Percentiles rank a stretch among this genome's conserved stretches.
Evolutionary conservation across 2,797 vertebrate species (phyloP).

Genomic region (Balearica regulorum): DNA sequence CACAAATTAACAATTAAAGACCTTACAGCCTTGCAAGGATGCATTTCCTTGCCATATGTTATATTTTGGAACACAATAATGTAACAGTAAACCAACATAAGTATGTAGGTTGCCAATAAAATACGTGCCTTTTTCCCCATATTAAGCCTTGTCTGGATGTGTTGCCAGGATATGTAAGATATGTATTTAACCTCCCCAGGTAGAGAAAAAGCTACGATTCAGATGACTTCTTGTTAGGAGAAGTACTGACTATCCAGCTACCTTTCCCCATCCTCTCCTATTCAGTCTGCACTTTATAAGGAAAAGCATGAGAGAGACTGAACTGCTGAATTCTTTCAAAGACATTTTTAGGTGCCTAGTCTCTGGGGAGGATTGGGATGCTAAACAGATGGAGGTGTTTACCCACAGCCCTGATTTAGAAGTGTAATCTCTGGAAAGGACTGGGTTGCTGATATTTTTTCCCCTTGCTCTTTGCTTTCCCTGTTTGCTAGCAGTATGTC

Average conservation of each 20-base stretch:
- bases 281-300: not conserved
- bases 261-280: not conserved
- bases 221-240: not conserved
- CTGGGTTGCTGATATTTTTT: not conserved
- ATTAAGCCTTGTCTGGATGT: not conserved
- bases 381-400: not conserved
- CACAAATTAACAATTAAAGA: not conserved
- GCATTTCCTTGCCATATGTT: not conserved
- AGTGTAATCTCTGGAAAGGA: not conserved
- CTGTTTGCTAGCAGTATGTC: not conserved
- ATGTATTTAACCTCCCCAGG: not conserved
- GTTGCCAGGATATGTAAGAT: not conserved
- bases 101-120: not conserved
- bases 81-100: not conserved
- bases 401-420: not conserved
- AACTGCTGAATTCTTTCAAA: not conserved
- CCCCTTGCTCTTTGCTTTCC: not conserved
- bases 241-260: not conserved
- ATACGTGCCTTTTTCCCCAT: not conserved
- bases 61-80: not conserved
- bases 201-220: not conserved
- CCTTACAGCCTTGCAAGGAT: not conserved
- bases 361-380: not conserved
- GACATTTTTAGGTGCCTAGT: not conserved
- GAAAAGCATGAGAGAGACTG: not conserved